Conservation (phyloP, 92 coral and sea anemone species). For the Ricordea florida region DNA sequence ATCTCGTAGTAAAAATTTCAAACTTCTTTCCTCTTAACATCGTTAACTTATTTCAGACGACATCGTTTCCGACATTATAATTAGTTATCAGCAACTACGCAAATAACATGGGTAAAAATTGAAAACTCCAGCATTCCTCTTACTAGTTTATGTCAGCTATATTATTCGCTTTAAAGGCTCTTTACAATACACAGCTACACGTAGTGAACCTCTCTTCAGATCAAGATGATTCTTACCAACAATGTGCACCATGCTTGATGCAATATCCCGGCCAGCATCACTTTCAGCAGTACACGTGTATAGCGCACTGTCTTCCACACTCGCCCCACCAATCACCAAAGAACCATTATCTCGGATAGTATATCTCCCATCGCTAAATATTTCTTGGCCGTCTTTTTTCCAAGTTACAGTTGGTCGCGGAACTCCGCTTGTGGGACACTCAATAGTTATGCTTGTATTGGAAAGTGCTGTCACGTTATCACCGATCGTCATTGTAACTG, state of each 20-base stretch:
- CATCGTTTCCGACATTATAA: too few species aligned
- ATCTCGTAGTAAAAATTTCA: background rate
- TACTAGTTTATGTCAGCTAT: too few species aligned
- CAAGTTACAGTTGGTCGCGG: constrained; percentile 59
- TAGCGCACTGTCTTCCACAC: constrained; percentile 11
- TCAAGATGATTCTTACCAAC: constrained; percentile 39
- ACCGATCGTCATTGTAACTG: constrained; percentile 33
- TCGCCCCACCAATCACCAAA: constrained; percentile 28
- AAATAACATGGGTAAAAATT: too few species aligned
- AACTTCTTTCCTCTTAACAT: too few species aligned
- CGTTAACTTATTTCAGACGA: too few species aligned
- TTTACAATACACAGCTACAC: background rate
- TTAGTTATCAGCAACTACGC: too few species aligned
- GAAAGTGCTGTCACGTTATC: constrained; percentile 54
- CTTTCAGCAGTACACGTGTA: constrained; percentile 56
- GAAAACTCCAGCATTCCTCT: too few species aligned
- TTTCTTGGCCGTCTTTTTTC: constrained; percentile 34
- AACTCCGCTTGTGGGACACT: constrained; percentile 49
- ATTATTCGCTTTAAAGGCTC: too few species aligned
- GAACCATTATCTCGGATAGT: constrained; percentile 28
- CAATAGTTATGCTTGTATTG: constrained; percentile 38
- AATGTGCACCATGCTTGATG: constrained; percentile 23
- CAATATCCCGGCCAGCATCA: constrained; percentile 39
- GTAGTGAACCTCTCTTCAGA: background rate
- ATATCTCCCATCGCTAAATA: background rate